Conservation (phyloP, 2,888 invertebrate genomes). For the Fragum whitleyi region DNA sequence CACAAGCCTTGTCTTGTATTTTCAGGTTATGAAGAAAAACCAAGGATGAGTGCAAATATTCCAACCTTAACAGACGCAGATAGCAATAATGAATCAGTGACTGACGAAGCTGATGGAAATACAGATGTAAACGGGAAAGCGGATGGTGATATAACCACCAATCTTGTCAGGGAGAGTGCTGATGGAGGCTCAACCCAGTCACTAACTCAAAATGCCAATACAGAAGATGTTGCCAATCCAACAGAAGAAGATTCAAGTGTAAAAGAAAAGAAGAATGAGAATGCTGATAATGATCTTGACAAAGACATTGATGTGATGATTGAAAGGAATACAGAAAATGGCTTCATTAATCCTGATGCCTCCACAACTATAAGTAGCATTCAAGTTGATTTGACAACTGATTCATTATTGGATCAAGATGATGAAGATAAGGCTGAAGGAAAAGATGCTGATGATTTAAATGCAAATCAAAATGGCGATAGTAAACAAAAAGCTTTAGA, state of each 20-base stretch:
- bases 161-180: conserved; percentile 36
- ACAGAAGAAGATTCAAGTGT: conserved; percentile 32
- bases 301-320: conserved; percentile 59
- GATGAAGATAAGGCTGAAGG: neutral
- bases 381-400: conserved; percentile 26
- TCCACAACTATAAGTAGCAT: conserved; percentile 42
- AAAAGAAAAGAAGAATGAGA: conserved; percentile 31
- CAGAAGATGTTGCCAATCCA: neutral
- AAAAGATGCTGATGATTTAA: neutral
- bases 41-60: conserved; percentile 9
- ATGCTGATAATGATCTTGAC: conserved; percentile 44
- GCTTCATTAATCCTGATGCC: conserved; percentile 45
- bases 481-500: neutral
- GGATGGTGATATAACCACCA: conserved; percentile 7
- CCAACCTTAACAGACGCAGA: neutral
- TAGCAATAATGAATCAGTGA: neutral
- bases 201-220: neutral
- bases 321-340: conserved; percentile 48
- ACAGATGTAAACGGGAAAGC: neutral
- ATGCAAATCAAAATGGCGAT: neutral
- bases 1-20: neutral
- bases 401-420: conserved; percentile 3
- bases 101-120: neutral
- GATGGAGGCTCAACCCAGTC: conserved; percentile 37
- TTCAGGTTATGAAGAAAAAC: neutral